Evolutionary conservation across 35 echinoderm and acorn worm genomes (phyloP).

Genomic region (Acanthaster planci): DNA sequence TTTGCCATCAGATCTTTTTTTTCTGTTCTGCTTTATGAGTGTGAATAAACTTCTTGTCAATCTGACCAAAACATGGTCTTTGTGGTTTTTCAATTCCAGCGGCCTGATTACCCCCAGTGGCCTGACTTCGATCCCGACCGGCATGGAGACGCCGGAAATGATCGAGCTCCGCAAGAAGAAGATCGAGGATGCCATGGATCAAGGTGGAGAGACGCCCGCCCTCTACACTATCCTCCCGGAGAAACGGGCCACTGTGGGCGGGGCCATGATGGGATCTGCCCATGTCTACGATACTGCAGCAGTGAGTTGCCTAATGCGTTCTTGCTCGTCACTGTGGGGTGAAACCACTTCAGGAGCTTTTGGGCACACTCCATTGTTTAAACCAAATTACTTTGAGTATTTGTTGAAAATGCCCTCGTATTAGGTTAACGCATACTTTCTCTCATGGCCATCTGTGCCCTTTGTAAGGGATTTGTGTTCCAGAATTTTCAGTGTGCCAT

Average conservation of each 20-base stretch:
- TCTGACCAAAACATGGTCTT: not conserved
- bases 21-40: no score
- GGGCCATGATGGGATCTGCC: conserved; percentile 94
- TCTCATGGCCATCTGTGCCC: not conserved
- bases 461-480: no score
- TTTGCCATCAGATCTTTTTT: no score
- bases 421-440: not conserved
- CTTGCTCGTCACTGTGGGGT: not conserved
- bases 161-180: conserved; percentile 96
- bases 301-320: conserved; percentile 59
- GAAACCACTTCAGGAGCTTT: no score
- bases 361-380: no score
- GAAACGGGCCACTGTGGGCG: conserved; percentile 77
- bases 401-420: not conserved
- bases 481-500: no score
- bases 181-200: conserved; percentile 97
- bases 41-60: not conserved
- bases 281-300: conserved; percentile 92
- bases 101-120: conserved; percentile 95
- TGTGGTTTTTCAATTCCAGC: conserved; percentile 34
- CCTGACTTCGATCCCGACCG: conserved; percentile 83
- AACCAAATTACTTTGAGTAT: no score
- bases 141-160: conserved; percentile 98
- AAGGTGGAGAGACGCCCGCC: conserved; percentile 84
- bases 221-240: conserved; percentile 95